Base-by-base conservation (phyloP, 2,797 vertebrate species). In the Manis pentadactyla region DNA sequence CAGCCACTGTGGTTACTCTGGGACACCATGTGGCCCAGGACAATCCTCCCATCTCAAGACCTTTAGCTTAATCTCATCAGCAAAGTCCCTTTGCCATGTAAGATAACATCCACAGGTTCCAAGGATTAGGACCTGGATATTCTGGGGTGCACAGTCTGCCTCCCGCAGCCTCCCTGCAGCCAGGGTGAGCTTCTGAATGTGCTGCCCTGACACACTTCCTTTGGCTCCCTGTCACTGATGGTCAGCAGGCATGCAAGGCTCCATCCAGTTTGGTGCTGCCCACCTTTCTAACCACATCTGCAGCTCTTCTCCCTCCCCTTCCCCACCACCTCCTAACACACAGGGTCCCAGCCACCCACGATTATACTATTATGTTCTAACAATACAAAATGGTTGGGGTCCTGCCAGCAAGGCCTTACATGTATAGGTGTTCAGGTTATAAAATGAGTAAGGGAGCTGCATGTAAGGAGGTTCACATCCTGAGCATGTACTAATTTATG, bases 71-170 rank as follows among this genome's bases (percentile, higher is more conserved):
- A 7, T 55, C 39, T 59, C 7, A 15, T 18, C n/a, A 29, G 57
- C 57, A 66, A n/a, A 74, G 15, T 37, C 68, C 15, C 51, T 66
- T n/a, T 39, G 42, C 55, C 10, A 9, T 23, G 8, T 21, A n/a
- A 42, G 55, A 17, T 9, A 10, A 51, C 61, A 66, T 5, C n/a
- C n/a, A 11, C 25, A 27, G 63, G 10, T 12, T 66, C 83, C 39
- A 18, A 17, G 39, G 9, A 51, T 29, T 29, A 73, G 49, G 57
- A 27, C 25, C 9, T 66, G 37, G 25, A 2, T 37, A 11, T 51
- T 68, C 12, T 1, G 1, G 61, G 37, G 49, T 4, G 27, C 6
- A 0, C 11, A 18, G 17, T 34, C 21, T 9, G 39, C 7, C n/a
- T 61, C 21, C 29, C 10, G n/a, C 25, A 4, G 25, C 10, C 27